Base-by-base conservation (phyloP, 2,113 vertebrate genomes). In the Rafetus swinhoei region DNA sequence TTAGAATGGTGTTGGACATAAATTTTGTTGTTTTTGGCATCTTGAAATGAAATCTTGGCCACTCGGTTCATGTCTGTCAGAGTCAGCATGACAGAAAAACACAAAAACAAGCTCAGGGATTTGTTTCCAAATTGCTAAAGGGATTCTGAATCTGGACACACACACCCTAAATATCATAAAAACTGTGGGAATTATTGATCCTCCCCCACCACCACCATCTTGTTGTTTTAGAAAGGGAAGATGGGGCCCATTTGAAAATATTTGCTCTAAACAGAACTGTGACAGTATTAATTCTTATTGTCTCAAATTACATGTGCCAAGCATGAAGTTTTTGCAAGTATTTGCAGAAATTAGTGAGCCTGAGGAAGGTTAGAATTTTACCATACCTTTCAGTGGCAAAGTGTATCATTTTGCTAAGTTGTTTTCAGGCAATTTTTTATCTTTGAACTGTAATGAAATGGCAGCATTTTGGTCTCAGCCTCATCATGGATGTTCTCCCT, bases 331-430 rank as follows among this genome's bases (percentile, higher is more conserved):
- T 77, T 77, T 39, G 50, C 5, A 77, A 50, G 12, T 39, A 76
- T 76, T 45, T 76, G 35, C 5, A 3, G 39, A 76, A 39, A 76
- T 35, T 14, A 72, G 16, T 35, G 65, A 72, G 65, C 21, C n/a
- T 72, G 65, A 72, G 72, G 35, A 45, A 76, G 22, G 22, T 77
- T 27, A 45, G 65, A 72, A 79, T 82, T 79, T 84, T 93, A 93
- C 96, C 74, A n/a, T 27, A 4, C 93, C 90, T 77, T 50, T 25
- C 24, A 50, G 74, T 25, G 13, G 95, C 90, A 95, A 95, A 95
- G 91, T 90, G 94, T 84, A 95, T 57, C 52, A 1, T 74, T 93
- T 89, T 92, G 88, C 85, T 90, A 16, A 0, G 2, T 72, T 81
- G 87, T 50, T 50, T 45, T 12, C 60, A 79, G 91, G 90, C 94